phyloP scores from a whole-genome alignment of 2,888 invertebrate genomes.

The Heliconius erato region DNA sequence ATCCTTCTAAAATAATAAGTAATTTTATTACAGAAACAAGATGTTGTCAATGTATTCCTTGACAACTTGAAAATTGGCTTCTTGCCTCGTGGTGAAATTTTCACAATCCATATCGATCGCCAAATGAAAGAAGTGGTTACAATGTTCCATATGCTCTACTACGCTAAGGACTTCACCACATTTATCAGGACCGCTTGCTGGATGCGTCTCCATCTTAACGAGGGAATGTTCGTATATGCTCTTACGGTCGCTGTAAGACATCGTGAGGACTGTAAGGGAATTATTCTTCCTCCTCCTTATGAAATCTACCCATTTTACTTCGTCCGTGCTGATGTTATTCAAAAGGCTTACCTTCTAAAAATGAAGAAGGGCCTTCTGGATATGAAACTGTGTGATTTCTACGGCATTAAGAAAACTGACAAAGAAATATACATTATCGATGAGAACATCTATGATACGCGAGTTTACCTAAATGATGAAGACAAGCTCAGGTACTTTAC shows the following conservation, averaged over 20 bases:
- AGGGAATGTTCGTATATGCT: constrained; percentile 86
- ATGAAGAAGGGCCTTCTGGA: constrained; percentile 80
- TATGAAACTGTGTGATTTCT: constrained; percentile 81
- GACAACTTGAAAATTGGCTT: constrained; percentile 82
- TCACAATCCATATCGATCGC: constrained; percentile 80
- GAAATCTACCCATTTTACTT: constrained; percentile 88
- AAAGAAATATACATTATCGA: constrained; percentile 86
- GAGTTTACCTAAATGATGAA: constrained; percentile 83
- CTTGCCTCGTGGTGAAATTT: constrained; percentile 85
- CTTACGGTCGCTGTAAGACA: constrained; percentile 83
- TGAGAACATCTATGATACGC: constrained; percentile 87
- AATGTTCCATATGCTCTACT: constrained; percentile 84
- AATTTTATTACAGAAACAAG: constrained; percentile 76
- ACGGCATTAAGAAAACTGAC: constrained; percentile 80
- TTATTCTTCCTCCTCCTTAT: constrained; percentile 85
- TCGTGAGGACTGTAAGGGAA: constrained; percentile 80
- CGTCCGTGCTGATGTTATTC: constrained; percentile 88
- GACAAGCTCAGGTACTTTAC: constrained; percentile 87
- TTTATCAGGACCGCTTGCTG: constrained; percentile 83
- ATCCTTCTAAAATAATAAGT: background rate
- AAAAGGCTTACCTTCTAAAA: constrained; percentile 83
- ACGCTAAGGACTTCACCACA: constrained; percentile 82
- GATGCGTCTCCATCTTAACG: constrained; percentile 84
- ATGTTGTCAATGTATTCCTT: constrained; percentile 86
- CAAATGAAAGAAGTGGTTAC: constrained; percentile 82